Evolutionary conservation across 1,140 invertebrate genomes (phyloP), one percentile per base, ranked within the genome.

Genomic region (Pseudobourletiella spinata): DNA sequence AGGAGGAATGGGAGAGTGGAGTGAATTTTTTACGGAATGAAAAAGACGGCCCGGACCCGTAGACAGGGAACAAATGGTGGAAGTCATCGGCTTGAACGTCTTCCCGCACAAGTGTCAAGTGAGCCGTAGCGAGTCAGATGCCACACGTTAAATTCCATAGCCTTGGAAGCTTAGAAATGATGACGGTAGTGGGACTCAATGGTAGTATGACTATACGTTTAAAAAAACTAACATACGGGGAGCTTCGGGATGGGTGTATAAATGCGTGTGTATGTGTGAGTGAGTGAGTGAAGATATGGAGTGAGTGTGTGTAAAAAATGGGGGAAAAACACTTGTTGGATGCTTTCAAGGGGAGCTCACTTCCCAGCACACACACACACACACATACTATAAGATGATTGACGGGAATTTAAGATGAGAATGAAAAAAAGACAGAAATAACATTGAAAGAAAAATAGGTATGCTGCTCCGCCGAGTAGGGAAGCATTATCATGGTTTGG

Each of bases 401-500:
- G 63, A 64, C 63, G 63, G 59, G 57, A 64, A 59, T 64, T 59
- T 64, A 64, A 59, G 63, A 55, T 43, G 20, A 26, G 55, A 63
- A 57, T 51, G 42, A 42, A 63, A 51, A 58, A 63, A 58, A 58
- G 61, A 58, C 55, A 63, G 61, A 54, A 54, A 58, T 44, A 63
- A 58, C 55, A 57, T 26, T 32, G 48, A n/a, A 46, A 58, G 56
- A 58, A 54, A 58, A 58, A 54, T 52, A 52, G 44, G 39, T 48
- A 57, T 48, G 26, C 35, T 48, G 42, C 39, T 28, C 22, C 54
- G 26, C 8, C 35, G 43, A 46, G 4, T 8, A n/a, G 43, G 43
- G 3, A 46, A 46, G n/a, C 59, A 61, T 61, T 61, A 61, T 61
- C 59, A 61, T 61, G 46, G 50, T 32, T 61, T 44, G 25, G 52